Evolutionary conservation across 2,113 vertebrate species (phyloP).

Genomic region (Hucho hucho): DNA sequence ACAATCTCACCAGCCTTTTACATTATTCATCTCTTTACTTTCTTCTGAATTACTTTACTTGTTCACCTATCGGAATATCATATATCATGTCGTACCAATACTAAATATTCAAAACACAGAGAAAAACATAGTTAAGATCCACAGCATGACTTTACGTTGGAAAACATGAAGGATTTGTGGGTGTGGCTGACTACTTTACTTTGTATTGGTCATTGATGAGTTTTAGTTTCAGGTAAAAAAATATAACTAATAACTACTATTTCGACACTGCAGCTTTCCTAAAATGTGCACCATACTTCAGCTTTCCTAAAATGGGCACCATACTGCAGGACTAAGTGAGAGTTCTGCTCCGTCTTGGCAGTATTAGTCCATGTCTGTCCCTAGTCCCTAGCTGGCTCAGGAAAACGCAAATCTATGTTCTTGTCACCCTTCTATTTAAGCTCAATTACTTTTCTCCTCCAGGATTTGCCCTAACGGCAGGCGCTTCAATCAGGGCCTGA

Average conservation of each 20-base stretch:
- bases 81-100: conserved; percentile 38
- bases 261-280: no score
- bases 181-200: no score
- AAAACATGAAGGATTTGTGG: not conserved
- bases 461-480: conserved; percentile 68
- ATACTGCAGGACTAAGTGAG: not conserved
- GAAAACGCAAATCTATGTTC: conserved; percentile 64
- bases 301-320: no score
- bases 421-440: conserved; percentile 73
- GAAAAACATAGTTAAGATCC: no score
- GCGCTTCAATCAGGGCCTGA: conserved; percentile 68
- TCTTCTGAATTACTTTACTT: conserved; percentile 59
- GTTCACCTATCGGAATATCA: conserved; percentile 41
- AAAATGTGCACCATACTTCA: no score
- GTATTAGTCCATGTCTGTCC: conserved; percentile 29
- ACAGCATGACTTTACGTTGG: no score
- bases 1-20: conserved; percentile 53
- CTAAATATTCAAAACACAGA: conserved; percentile 42
- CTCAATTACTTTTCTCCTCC: conserved; percentile 62
- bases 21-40: conserved; percentile 65
- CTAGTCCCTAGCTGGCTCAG: conserved; percentile 63
- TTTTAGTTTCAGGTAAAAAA: no score
- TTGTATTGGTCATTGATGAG: no score
- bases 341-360: not conserved
- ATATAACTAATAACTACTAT: no score